Evolutionary conservation across 2,797 vertebrate genomes (phyloP).

Genomic region (Linurgus olivaceus): DNA sequence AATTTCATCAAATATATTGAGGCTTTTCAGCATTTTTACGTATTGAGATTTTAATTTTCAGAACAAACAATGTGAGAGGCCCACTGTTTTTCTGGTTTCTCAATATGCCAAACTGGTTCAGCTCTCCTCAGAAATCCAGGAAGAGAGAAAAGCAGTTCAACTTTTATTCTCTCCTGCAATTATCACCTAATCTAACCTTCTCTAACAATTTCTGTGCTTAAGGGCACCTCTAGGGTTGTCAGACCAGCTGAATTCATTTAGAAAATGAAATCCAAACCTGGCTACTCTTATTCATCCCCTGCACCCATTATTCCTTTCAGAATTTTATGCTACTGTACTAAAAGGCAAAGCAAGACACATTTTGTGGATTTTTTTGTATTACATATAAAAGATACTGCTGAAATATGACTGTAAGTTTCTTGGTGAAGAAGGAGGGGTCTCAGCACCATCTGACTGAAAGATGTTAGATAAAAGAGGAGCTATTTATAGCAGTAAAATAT

Average conservation of each 20-base stretch:
- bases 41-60: conserved; percentile 22
- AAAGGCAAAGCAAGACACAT: not conserved
- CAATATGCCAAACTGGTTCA: not conserved
- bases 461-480: conserved; percentile 60
- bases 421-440: not conserved
- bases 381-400: not conserved
- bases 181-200: conserved; percentile 3
- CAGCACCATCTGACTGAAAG: conserved; percentile 59
- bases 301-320: conserved; percentile 4
- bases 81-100: not conserved
- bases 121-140: not conserved
- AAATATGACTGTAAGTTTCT: not conserved
- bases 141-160: not conserved
- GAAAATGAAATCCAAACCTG: not conserved
- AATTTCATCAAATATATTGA: not conserved
- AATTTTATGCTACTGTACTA: not conserved
- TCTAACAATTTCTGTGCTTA: conserved; percentile 27
- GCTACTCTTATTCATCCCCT: not conserved
- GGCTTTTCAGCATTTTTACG: not conserved
- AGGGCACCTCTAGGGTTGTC: conserved; percentile 36
- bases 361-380: conserved; percentile 12
- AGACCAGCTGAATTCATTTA: conserved; percentile 8
- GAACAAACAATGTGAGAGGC: conserved; percentile 34
- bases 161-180: conserved; percentile 2
- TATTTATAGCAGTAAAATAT: conserved; percentile 57